Percentiles rank a stretch among this genome's conserved stretches.
Conservation (phyloP, 2,888 invertebrate species). For the Drosophila helvetica region DNA sequence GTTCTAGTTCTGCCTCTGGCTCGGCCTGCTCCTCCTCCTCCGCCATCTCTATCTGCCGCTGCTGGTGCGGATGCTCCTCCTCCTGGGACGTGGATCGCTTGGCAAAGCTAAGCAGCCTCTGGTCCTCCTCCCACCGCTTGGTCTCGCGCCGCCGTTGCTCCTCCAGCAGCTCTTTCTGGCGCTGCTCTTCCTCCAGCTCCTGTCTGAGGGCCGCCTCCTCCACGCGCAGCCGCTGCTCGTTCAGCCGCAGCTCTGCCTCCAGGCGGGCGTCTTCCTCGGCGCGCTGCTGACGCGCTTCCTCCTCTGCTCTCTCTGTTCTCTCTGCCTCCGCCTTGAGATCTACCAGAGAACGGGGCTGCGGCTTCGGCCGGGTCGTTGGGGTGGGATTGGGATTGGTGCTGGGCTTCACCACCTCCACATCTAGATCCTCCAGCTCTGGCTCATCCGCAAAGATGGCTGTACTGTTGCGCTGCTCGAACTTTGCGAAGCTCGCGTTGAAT, state of each 20-base stretch:
- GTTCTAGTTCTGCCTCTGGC: not conserved
- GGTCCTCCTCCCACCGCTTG: slow-evolving; percentile 79
- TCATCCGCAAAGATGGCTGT: slow-evolving; percentile 71
- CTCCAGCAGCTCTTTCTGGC: slow-evolving; percentile 32
- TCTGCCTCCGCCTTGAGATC: slow-evolving; percentile 42
- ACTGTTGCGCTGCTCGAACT: slow-evolving; percentile 77
- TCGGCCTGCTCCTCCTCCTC: not conserved
- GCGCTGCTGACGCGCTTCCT: slow-evolving; percentile 42
- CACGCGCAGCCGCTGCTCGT: slow-evolving; percentile 69
- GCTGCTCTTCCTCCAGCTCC: slow-evolving; percentile 61
- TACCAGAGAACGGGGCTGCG: slow-evolving; percentile 52
- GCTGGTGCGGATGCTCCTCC: slow-evolving; percentile 18
- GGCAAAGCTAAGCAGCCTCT: slow-evolving; percentile 71
- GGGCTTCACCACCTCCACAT: slow-evolving; percentile 5
- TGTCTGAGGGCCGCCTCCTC: slow-evolving; percentile 69
- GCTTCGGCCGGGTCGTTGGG: slow-evolving; percentile 43
- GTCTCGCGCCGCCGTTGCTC: slow-evolving; percentile 74
- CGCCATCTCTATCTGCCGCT: not conserved
- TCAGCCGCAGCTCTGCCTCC: slow-evolving; percentile 69
- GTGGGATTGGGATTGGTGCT: slow-evolving; percentile 7
- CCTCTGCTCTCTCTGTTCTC: slow-evolving; percentile 24
- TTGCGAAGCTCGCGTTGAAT: slow-evolving; percentile 76
- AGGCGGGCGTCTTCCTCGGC: slow-evolving; percentile 71
- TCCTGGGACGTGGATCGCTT: slow-evolving; percentile 72
- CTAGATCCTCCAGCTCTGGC: slow-evolving; percentile 34